Conservation (phyloP, 2,113 vertebrate species). For the Ceyx cyanopectus region DNA sequence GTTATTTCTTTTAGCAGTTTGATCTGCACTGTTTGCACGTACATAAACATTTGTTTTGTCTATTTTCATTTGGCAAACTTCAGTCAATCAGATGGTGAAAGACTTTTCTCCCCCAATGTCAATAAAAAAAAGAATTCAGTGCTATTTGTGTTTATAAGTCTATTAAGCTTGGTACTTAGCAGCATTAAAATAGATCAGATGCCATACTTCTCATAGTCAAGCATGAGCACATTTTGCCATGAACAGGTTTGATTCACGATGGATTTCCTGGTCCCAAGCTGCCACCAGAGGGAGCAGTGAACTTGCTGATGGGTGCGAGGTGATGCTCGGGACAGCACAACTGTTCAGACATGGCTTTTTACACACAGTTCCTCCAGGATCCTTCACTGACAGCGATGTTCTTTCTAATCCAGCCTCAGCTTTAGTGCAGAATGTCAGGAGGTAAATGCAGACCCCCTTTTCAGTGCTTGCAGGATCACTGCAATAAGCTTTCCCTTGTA, state of each 20-base stretch:
- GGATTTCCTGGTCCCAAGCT: background rate
- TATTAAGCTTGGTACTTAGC: background rate
- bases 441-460: background rate
- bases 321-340: too few species aligned
- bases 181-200: background rate
- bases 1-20: constrained; percentile 85
- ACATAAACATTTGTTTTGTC: constrained; percentile 88
- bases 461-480: background rate
- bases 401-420: background rate
- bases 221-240: background rate
- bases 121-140: constrained; percentile 88
- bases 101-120: constrained; percentile 88
- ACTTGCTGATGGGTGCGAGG: constrained; percentile 5
- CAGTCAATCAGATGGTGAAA: constrained; percentile 93
- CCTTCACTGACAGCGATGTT: background rate
- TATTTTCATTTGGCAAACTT: constrained; percentile 85
- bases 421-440: background rate
- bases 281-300: constrained; percentile 75
- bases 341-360: background rate
- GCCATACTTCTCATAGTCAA: background rate
- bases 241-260: background rate
- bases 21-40: constrained; percentile 89
- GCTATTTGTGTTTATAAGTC: constrained; percentile 71
- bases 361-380: fast-evolving
- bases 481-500: background rate